Percentiles rank a stretch among this genome's conserved stretches.
phyloP scores from a whole-genome alignment of 1,140 invertebrate species.

The Panagrolaimus sp. region DNA sequence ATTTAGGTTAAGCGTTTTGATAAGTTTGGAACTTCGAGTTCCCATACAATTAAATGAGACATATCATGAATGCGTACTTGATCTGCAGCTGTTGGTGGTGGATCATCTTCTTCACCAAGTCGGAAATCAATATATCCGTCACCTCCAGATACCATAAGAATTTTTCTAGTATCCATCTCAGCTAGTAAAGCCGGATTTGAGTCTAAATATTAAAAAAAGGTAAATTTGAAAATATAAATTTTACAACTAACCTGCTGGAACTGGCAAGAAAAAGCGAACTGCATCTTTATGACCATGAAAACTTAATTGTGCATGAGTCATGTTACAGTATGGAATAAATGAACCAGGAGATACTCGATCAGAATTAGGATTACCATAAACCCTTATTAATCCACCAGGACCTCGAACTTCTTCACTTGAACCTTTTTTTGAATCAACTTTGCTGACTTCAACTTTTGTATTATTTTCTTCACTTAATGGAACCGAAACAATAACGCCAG shows the following conservation, averaged over 20 bases:
- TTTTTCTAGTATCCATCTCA: constrained; percentile 34
- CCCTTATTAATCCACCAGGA: constrained; percentile 56
- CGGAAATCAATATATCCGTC: constrained; percentile 99
- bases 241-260: constrained; percentile 66
- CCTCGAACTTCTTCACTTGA: constrained; percentile 25
- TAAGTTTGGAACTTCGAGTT: constrained; percentile 39
- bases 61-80: constrained; percentile 49
- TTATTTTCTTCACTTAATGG: constrained; percentile 66
- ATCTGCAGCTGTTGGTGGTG: constrained; percentile 20
- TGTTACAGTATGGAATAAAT: constrained; percentile 86
- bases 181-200: constrained; percentile 12
- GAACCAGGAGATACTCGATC: constrained; percentile 64
- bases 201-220: neutral
- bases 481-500: constrained; percentile 93
- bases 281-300: constrained; percentile 97
- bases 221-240: neutral
- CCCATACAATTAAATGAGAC: constrained; percentile 55
- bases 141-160: constrained; percentile 69
- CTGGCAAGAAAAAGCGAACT: constrained; percentile 95
- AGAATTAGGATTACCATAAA: constrained; percentile 46
- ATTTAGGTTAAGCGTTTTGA: constrained; percentile 11
- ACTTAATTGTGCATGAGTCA: constrained; percentile 93
- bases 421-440: constrained; percentile 22
- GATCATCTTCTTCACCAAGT: constrained; percentile 67
- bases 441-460: constrained; percentile 33